phyloP scores from a whole-genome alignment of 1,140 invertebrate species.

The Meloidogyne chitwoodi region DNA sequence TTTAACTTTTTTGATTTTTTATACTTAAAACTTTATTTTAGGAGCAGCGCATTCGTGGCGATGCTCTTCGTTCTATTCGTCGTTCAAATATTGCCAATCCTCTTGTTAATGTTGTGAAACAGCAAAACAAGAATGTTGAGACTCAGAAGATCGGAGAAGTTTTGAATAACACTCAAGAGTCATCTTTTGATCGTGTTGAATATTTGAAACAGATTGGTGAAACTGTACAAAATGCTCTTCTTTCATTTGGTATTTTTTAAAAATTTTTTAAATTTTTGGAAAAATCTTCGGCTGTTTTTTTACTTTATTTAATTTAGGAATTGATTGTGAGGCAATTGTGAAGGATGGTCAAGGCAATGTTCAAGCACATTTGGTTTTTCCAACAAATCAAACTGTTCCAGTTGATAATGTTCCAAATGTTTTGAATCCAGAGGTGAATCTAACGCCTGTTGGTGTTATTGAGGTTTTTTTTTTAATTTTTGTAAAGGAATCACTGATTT shows the following conservation, averaged over 20 bases:
- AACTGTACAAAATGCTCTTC: conserved; percentile 30
- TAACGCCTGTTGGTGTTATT: background rate
- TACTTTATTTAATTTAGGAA: conserved; percentile 35
- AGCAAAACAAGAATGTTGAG: background rate
- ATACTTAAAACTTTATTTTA: background rate
- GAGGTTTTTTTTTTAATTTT: background rate
- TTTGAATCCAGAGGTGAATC: background rate
- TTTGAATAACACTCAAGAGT: background rate
- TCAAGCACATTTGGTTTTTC: conserved; percentile 7
- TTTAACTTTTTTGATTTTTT: background rate
- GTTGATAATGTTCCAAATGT: background rate
- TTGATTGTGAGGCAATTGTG: conserved; percentile 35
- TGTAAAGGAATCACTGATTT: no score
- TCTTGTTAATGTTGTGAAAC: background rate
- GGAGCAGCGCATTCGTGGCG: conserved; percentile 8
- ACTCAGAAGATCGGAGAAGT: background rate
- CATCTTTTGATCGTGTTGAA: conserved; percentile 5
- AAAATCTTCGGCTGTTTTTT: no score
- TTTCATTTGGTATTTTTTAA: conserved; percentile 24
- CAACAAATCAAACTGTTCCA: background rate
- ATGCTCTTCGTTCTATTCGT: background rate
- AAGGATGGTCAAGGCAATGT: conserved; percentile 16
- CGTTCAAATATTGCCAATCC: background rate
- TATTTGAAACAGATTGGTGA: conserved; percentile 31
- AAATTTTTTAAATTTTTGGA: background rate